Base-by-base conservation (phyloP, 2,888 invertebrate species). In the Polylopha cassiicola region DNA sequence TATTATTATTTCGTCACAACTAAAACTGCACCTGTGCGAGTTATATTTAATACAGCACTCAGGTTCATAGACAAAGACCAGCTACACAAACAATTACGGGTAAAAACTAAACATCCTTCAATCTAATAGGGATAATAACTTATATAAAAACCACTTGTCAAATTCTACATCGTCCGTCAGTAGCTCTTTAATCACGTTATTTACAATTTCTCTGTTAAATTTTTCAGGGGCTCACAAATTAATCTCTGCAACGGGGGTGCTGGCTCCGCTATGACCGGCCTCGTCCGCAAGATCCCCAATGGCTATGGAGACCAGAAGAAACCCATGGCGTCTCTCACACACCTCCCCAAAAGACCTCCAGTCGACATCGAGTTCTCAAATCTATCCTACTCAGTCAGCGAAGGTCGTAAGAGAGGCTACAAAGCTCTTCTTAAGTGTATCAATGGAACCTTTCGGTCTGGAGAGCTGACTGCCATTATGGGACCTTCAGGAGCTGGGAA, bases 391-490 rank as follows among this genome's bases (percentile, higher is more conserved):
- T 94, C 94, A 8, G 95, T 97, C 34, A 92, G 95, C 30, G 95
- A 95, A 61, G 93, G 94, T 9, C 86, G 92, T 48, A 89, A 90
- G 67, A 87, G 92, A 50, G 94, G 94, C 4, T 92, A 92, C 72
- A 97, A 97, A 75, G 92, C 94, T 7, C 91, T 97, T 58, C 82
- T 96, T 53, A 96, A 95, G 80, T 90, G 92, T 55, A 92, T 98
- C 39, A 94, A 93, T 59, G 98, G 98, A 4, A 92, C 92, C 64
- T 95, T 97, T 71, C 88, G 89, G 53, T 94, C 94, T 46, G 95
- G 97, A n/a, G 95, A 97, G 65, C 86, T 98, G 54, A 95, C 96
- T 1, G 97, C 96, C 16, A 97, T 98, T 43, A 97, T 98, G 97
- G 98, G 98, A 17, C 97, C 98, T 16, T 97, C 97, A 0, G 89